Conservation (phyloP, 2,888 invertebrate genomes). For the Catocala nupta region DNA sequence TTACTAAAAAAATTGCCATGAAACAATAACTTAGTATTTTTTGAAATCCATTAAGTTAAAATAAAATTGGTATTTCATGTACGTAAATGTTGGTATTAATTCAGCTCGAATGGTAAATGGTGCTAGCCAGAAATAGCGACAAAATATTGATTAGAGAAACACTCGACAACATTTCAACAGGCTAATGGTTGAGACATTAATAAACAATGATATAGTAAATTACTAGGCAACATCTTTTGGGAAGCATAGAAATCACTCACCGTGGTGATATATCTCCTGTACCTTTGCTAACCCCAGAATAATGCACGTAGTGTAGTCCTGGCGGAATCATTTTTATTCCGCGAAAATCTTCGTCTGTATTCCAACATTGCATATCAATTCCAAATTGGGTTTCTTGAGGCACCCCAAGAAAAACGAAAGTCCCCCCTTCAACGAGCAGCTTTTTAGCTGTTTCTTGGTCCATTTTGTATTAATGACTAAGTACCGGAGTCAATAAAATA, state of each 20-base stretch:
- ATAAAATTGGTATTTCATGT: too few species aligned
- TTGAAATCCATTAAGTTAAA: too few species aligned
- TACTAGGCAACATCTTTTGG: too few species aligned
- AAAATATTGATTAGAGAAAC: conserved; percentile 9
- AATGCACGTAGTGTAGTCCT: conserved; percentile 97
- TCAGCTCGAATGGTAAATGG: not conserved
- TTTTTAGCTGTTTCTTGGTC: conserved; percentile 92
- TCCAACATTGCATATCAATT: conserved; percentile 95
- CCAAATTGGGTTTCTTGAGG: conserved; percentile 98
- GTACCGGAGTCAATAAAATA: conserved; percentile 54
- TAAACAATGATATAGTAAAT: not conserved
- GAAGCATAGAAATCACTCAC: conserved; percentile 54
- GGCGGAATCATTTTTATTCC: conserved; percentile 99
- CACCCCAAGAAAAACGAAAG: conserved; percentile 94
- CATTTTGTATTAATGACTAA: conserved; percentile 81
- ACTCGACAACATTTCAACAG: not conserved
- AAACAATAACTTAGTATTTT: too few species aligned
- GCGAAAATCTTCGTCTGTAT: conserved; percentile 95
- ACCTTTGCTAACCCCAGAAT: conserved; percentile 89
- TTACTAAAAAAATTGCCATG: too few species aligned
- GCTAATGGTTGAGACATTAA: not conserved
- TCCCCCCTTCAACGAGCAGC: conserved; percentile 93
- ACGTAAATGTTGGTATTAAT: too few species aligned
- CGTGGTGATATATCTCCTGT: conserved; percentile 91
- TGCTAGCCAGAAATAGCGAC: conserved; percentile 5